phyloP scores from a whole-genome alignment of 2,888 invertebrate genomes.

The Orchesellides sinensis region DNA sequence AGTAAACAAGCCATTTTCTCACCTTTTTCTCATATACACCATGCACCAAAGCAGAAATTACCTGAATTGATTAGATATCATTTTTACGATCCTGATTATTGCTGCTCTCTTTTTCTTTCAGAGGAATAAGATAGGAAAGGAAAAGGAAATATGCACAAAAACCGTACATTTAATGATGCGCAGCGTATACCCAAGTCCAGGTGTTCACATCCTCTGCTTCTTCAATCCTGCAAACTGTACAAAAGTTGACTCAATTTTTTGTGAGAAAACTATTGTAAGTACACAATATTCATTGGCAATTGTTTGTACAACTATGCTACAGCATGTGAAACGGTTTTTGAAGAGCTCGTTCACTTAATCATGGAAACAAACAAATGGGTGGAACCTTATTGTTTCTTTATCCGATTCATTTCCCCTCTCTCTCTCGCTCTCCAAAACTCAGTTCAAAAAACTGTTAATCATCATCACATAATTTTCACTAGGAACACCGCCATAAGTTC shows the following conservation, averaged over 20 bases:
- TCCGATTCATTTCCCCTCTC: conserved; percentile 59
- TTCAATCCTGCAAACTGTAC: background rate
- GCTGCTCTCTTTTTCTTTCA: background rate
- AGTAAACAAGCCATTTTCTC: conserved; percentile 63
- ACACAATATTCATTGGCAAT: background rate
- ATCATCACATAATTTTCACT: too few species aligned
- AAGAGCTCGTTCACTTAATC: conserved; percentile 48
- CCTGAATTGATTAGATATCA: conserved; percentile 55
- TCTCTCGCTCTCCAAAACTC: background rate
- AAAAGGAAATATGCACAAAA: too few species aligned
- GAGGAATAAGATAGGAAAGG: too few species aligned
- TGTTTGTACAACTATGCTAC: background rate
- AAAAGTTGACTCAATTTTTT: background rate
- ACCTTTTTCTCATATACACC: conserved; percentile 49
- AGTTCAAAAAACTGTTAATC: background rate
- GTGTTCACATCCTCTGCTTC: too few species aligned
- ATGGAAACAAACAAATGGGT: conserved; percentile 62
- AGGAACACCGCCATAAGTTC: conserved; percentile 52
- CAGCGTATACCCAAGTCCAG: too few species aligned
- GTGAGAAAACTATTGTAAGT: background rate
- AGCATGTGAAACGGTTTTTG: background rate
- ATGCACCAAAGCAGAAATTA: conserved; percentile 20
- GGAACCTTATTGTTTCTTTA: conserved; percentile 55
- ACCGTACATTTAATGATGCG: too few species aligned
- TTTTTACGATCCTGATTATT: conserved; percentile 41